Evolutionary conservation across 2,888 invertebrate genomes (phyloP).

Genomic region (Drosophila stalkeri): DNA sequence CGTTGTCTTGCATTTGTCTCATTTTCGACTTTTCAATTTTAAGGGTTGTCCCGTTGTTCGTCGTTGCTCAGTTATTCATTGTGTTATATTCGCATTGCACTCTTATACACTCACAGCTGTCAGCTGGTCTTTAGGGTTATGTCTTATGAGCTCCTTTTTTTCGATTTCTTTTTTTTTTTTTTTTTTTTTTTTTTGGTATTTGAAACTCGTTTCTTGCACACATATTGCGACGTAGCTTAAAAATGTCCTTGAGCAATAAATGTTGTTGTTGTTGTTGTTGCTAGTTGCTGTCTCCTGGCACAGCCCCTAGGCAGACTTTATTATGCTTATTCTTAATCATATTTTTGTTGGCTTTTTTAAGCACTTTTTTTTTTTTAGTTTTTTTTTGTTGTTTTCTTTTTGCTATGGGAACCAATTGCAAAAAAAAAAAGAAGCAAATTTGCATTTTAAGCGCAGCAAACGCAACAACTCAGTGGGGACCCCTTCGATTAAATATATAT

Average conservation of each 20-base stretch:
- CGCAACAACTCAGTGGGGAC: conserved; percentile 37
- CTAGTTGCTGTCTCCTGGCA: conserved; percentile 42
- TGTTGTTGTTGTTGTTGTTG: conserved; percentile 32
- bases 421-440: conserved; percentile 35
- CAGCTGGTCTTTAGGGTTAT: conserved; percentile 52
- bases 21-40: conserved; percentile 10
- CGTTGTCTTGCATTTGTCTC: conserved; percentile 5
- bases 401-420: conserved; percentile 35
- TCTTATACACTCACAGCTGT: conserved; percentile 31
- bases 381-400: conserved; percentile 11
- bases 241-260: conserved; percentile 65
- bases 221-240: conserved; percentile 62
- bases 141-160: conserved; percentile 25
- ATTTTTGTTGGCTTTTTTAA: not conserved
- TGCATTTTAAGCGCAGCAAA: conserved; percentile 53
- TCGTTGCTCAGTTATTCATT: conserved; percentile 16
- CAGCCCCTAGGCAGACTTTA: conserved; percentile 37
- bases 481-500: conserved; percentile 27
- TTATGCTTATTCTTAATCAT: not conserved
- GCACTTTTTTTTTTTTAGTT: not conserved
- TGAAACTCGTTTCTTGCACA: conserved; percentile 61
- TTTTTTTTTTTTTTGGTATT: conserved; percentile 31
- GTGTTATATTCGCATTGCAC: conserved; percentile 18
- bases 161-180: not conserved
- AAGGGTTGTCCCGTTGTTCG: conserved; percentile 52